Evolutionary conservation across 2,113 vertebrate species (phyloP).

Genomic region (Nothocercus julius): DNA sequence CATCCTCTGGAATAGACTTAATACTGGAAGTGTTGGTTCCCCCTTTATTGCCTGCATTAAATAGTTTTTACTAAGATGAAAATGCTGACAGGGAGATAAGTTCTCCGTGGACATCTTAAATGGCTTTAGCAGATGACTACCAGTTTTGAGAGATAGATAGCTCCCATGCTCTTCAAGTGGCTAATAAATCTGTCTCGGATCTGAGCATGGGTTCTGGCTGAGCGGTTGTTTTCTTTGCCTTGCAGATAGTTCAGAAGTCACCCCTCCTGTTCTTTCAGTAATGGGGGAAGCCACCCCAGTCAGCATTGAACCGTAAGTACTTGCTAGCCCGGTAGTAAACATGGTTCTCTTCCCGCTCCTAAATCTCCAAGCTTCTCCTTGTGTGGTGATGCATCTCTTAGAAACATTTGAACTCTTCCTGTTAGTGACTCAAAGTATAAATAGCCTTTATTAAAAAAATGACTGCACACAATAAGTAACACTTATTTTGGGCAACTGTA

Average conservation of each 20-base stretch:
- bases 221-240: slow-evolving; percentile 38
- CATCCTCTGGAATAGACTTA: background rate
- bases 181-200: background rate
- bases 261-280: slow-evolving; percentile 90
- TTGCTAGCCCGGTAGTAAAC: background rate
- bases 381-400: background rate
- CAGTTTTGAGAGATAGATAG: background rate
- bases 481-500: background rate
- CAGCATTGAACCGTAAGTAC: slow-evolving; percentile 98
- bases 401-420: background rate
- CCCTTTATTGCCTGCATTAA: background rate
- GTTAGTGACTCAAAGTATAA: background rate
- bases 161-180: background rate
- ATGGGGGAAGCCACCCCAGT: slow-evolving; percentile 94
- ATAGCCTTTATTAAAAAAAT: background rate
- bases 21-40: background rate
- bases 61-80: background rate
- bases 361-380: background rate
- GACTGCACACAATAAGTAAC: background rate
- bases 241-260: slow-evolving; percentile 93
- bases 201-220: background rate
- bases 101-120: background rate
- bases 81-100: background rate
- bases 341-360: background rate
- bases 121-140: background rate